Evolutionary conservation across 2,888 invertebrate species (phyloP).

Genomic region (Aleiodes testaceus): DNA sequence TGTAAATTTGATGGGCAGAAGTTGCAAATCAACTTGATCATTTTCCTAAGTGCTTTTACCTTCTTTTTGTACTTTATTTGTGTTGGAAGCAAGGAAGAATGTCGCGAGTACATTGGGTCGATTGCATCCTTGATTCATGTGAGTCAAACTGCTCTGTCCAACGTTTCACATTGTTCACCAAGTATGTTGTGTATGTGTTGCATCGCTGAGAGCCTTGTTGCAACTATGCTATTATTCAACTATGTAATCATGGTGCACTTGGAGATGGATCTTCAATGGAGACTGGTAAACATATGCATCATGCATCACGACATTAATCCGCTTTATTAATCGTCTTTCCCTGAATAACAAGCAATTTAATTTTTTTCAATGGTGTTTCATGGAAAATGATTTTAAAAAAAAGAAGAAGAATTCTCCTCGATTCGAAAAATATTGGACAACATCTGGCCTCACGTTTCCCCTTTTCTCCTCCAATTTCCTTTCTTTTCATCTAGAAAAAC

Average conservation of each 20-base stretch:
- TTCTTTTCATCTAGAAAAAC: slow-evolving; percentile 1
- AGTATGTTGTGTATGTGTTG: slow-evolving; percentile 29
- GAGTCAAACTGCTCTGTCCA: slow-evolving; percentile 4
- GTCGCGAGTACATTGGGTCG: slow-evolving; percentile 27
- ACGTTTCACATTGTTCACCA: slow-evolving; percentile 29
- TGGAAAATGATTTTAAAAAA: neutral
- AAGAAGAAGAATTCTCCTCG: neutral
- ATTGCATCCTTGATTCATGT: slow-evolving; percentile 32
- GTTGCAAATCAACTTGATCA: neutral
- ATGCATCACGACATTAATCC: slow-evolving; percentile 11
- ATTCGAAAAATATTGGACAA: neutral
- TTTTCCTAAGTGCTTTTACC: slow-evolving; percentile 20
- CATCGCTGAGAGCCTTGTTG: slow-evolving; percentile 12
- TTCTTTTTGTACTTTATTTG: no score
- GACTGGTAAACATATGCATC: slow-evolving; percentile 23
- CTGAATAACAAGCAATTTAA: no score
- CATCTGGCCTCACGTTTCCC: neutral
- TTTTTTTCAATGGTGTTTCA: neutral
- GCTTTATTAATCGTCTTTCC: neutral
- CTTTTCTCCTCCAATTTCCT: neutral
- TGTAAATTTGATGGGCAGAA: neutral
- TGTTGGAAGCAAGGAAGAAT: neutral
- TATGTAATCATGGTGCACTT: slow-evolving; percentile 3
- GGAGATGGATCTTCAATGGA: neutral
- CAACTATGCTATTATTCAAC: slow-evolving; percentile 31